Base-by-base conservation (phyloP, 35 echinoderm and acorn worm genomes). In the Lytechinus variegatus region DNA sequence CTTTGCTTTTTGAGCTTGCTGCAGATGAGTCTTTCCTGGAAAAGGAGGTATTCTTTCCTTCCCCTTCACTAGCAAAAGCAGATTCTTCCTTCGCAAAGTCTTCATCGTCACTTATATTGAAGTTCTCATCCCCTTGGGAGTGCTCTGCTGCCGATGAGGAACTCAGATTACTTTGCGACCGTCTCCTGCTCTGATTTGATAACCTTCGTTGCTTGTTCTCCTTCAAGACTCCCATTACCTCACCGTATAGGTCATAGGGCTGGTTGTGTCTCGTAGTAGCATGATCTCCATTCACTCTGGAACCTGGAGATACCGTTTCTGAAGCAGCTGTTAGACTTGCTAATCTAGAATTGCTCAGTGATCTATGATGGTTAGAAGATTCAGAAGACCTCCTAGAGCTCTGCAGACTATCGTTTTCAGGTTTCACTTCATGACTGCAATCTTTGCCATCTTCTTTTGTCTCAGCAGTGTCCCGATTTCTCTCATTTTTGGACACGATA, bases 191-290 rank as follows among this genome's bases (percentile, higher is more conserved):
- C n/a, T 28, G 88, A 54, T 44, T 55, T 54, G 54, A 93, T 27
- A 55, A 10, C 29, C 92, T 33, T 53, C 16, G 52, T 27, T 54
- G 92, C 4, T 24, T 53, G 28, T 93, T 29, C 55, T 57, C 16
- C 53, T 93, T 54, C 53, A 93, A 53, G 4, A 93, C 92, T 27
- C 54, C 92, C 92, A 93, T 93, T 3, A 93, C 92, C 4, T 29
- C 92, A 93, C 92, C 52, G 92, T 93, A 93, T 54, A 93, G 53
- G 28, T 93, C 92, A 54, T 93, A 93, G 13, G 88, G 88, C 11
- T 90, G 28, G 28, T 5, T 90, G 88, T 21, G 8, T 1, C 52
- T 54, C 28, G 33, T 54, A 44, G 88, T 29, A 7, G 10, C 88
- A 33, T 54, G 28, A 14, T 33, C 27, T n/a, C 21, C 4, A 7